Conservation (phyloP, 2,113 vertebrate genomes). For the Pristiophorus japonicus region DNA sequence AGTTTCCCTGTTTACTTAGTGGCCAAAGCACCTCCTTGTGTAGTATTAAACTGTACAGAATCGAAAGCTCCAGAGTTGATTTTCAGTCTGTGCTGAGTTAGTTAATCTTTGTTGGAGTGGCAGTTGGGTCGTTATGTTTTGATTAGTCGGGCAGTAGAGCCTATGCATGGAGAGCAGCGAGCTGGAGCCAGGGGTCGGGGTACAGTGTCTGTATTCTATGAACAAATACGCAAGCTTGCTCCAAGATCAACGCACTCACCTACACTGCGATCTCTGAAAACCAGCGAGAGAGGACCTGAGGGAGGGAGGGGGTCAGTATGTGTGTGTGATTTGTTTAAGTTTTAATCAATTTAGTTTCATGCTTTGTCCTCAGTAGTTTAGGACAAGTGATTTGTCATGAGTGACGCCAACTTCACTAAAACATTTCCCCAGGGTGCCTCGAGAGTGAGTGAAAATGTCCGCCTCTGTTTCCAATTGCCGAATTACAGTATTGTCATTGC, state of each 20-base stretch:
- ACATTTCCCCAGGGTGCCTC: neutral
- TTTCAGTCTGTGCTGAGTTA: neutral
- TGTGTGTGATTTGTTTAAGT: no score
- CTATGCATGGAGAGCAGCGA: no score
- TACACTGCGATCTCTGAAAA: no score
- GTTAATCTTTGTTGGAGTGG: neutral
- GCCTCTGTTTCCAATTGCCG: neutral
- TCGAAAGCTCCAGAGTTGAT: neutral
- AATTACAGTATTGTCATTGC: neutral
- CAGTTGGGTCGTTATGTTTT: neutral
- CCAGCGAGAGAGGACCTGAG: no score
- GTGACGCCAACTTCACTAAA: neutral
- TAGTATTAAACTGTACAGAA: neutral
- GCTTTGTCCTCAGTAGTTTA: neutral
- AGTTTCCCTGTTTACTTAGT: neutral
- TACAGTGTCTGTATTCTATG: no score
- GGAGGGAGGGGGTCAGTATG: no score
- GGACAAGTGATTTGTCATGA: neutral
- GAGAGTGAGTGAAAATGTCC: neutral
- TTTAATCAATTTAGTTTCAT: neutral
- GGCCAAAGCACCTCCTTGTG: no score
- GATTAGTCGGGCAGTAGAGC: neutral
- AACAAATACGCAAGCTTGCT: no score
- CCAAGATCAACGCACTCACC: no score
- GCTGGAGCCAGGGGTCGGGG: no score